Evolutionary conservation across 2,113 vertebrate species (phyloP), one percentile per base, ranked within the genome.

Genomic region (Misgurnus mizolepis): DNA sequence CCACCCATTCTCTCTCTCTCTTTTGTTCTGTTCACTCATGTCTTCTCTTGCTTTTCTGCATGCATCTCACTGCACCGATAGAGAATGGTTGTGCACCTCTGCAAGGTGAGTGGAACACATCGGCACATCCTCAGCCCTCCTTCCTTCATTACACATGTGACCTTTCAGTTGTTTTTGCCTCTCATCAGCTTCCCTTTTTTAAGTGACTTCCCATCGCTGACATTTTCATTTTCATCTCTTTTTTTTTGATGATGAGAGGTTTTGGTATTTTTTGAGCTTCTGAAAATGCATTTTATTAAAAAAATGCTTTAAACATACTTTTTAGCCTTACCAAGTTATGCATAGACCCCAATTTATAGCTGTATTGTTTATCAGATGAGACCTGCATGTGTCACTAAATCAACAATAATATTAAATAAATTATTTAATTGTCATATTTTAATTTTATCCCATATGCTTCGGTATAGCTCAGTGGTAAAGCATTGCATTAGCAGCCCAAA

Each of bases 21-120:
- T 78, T 86, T 70, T 93, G 85, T 93, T 86, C 92, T 78, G 93
- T 94, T 92, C 91, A 95, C 94, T 94, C 93, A 95, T 94, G 93
- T 89, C 94, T 96, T 90, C 93, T 96, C 94, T 94, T 94, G 93
- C 94, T 96, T 95, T 95, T 94, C 91, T 96, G 95, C 96, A 96
- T 96, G 96, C 96, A 89, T 96, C 93, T 96, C 93, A 96, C 95
- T 94, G 88, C 92, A 93, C 93, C 93, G 61, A 79, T 96, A 98
- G 98, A 98, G 93, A 98, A 96, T 98, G 96, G 95, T 97, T 95
- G 94, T 94, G 86, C 96, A 97, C 89, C 96, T 99, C 87, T 98
- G 96, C 89, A 96, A 96, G 97, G 96, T 99, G 94, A 98, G 96
- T 98, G 93, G 85, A 91, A 91, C 91, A 90, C 93, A 90, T 89